A percentile compares a stretch with the other conserved stretches of the same genome.
These are phyloP conservation scores for Montipora capricornis DNA, from an alignment of 64 coral and sea anemone species.

Conservation along the genomic window DNA sequence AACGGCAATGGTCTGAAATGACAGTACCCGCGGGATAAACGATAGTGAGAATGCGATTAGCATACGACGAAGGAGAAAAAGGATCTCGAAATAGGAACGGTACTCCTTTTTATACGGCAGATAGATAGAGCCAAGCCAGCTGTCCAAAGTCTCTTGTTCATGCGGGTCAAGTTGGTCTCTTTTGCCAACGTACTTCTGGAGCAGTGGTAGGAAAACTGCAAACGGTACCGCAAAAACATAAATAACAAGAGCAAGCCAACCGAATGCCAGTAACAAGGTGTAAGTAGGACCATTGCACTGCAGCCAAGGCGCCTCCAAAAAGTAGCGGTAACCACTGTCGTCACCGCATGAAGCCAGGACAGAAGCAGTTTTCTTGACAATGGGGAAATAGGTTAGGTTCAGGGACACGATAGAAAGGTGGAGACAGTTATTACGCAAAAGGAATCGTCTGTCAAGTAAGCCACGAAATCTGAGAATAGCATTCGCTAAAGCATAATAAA, in stretches of 20 bases:
- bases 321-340: slow-evolving; percentile 20
- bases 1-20: slow-evolving; percentile 46
- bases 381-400: slow-evolving; percentile 87
- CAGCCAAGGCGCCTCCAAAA: slow-evolving; percentile 79
- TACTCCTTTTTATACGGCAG: slow-evolving; percentile 60
- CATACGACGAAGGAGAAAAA: slow-evolving; percentile 58
- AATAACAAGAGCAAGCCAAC: slow-evolving; percentile 11
- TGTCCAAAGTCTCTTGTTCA: slow-evolving; percentile 61
- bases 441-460: slow-evolving; percentile 1
- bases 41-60: slow-evolving; percentile 54
- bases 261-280: slow-evolving; percentile 25
- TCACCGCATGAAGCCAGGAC: slow-evolving; percentile 63
- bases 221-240: slow-evolving; percentile 75
- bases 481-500: slow-evolving; percentile 36
- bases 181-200: slow-evolving; percentile 8
- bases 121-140: slow-evolving; percentile 75
- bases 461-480: slow-evolving; percentile 11
- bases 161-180: background rate
- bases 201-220: slow-evolving; percentile 63
- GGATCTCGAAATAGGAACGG: slow-evolving; percentile 57
- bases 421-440: slow-evolving; percentile 26
- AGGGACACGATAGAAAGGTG: slow-evolving; percentile 75
- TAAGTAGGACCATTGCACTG: slow-evolving; percentile 45
- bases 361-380: slow-evolving; percentile 64
- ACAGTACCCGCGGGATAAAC: slow-evolving; percentile 17